Evolutionary conservation across 2,113 vertebrate genomes (phyloP).

Genomic region (Saccopteryx bilineata): DNA sequence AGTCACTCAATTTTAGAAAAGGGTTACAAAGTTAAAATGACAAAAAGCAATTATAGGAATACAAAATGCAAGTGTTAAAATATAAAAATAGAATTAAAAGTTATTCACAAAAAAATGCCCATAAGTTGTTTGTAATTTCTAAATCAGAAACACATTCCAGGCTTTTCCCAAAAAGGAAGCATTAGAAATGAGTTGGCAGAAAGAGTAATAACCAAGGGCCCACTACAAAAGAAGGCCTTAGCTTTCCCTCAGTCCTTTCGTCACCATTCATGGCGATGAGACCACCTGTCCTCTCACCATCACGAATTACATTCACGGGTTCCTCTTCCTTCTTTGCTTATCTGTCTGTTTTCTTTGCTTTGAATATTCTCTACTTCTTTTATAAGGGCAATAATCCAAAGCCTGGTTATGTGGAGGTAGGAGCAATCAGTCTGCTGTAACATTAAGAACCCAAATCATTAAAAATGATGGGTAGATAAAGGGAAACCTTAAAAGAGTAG

Average conservation of each 20-base stretch:
- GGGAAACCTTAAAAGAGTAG: background rate
- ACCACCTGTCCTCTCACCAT: background rate
- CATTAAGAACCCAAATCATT: conserved; percentile 35
- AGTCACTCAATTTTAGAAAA: conserved; percentile 64
- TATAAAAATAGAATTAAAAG: conserved; percentile 37
- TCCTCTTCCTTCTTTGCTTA: background rate
- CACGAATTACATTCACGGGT: conserved; percentile 55
- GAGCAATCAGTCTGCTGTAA: background rate
- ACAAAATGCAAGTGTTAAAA: conserved; percentile 61
- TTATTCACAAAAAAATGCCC: conserved; percentile 28
- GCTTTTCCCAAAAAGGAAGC: background rate
- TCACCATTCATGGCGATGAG: too few relatives aligned
- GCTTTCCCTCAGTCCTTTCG: background rate
- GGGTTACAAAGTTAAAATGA: conserved; percentile 56
- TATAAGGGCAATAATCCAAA: conserved; percentile 52
- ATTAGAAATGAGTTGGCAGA: background rate
- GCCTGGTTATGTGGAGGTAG: background rate
- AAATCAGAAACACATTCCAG: conserved; percentile 37
- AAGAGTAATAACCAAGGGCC: background rate
- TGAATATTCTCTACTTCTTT: conserved; percentile 46
- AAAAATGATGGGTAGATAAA: background rate
- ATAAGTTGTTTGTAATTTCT: background rate
- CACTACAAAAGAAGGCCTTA: background rate
- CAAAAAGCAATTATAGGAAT: conserved; percentile 60
- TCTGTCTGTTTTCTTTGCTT: conserved; percentile 36